Percentiles rank a stretch among this genome's conserved stretches.
Evolutionary conservation across 2,113 vertebrate genomes (phyloP).

Genomic region (Gasterosteus aculeatus): DNA sequence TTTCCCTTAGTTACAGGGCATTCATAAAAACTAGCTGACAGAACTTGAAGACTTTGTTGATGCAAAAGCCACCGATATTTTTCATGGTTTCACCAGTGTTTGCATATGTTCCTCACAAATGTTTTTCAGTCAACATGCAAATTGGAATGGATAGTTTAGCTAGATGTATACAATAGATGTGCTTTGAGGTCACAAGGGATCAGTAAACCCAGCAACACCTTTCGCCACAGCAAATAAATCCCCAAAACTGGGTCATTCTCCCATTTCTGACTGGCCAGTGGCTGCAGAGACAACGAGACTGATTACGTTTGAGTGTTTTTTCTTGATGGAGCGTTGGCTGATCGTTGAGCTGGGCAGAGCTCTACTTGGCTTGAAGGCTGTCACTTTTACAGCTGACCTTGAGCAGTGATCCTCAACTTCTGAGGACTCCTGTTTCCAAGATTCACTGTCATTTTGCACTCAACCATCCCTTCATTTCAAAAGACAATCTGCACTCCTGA

Average conservation of each 20-base stretch:
- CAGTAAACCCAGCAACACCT: constrained; percentile 16
- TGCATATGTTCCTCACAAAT: not conserved
- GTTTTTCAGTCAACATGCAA: not conserved
- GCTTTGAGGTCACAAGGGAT: not conserved
- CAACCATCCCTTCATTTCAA: constrained; percentile 84
- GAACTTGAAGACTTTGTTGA: not conserved
- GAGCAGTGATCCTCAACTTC: constrained; percentile 81
- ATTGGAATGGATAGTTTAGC: not conserved
- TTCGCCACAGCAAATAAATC: constrained; percentile 26
- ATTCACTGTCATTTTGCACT: constrained; percentile 90
- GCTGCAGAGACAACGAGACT: not conserved
- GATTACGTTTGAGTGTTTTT: constrained; percentile 2
- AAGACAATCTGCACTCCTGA: constrained; percentile 90
- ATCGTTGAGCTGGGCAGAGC: constrained; percentile 28
- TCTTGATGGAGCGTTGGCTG: constrained; percentile 6
- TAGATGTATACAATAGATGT: not conserved
- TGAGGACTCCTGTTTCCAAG: constrained; percentile 89
- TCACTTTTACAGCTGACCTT: constrained; percentile 86
- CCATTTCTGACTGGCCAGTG: not conserved
- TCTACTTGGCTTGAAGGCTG: constrained; percentile 77
- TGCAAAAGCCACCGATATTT: not conserved
- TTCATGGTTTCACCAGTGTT: not conserved
- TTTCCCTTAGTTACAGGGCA: constrained; percentile 1
- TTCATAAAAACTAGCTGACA: constrained; percentile 18
- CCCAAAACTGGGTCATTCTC: constrained; percentile 19